Evolutionary conservation across 2,113 vertebrate genomes (phyloP), one percentile per base, ranked within the genome.

Genomic region (Leptobrachium ailaonicum): DNA sequence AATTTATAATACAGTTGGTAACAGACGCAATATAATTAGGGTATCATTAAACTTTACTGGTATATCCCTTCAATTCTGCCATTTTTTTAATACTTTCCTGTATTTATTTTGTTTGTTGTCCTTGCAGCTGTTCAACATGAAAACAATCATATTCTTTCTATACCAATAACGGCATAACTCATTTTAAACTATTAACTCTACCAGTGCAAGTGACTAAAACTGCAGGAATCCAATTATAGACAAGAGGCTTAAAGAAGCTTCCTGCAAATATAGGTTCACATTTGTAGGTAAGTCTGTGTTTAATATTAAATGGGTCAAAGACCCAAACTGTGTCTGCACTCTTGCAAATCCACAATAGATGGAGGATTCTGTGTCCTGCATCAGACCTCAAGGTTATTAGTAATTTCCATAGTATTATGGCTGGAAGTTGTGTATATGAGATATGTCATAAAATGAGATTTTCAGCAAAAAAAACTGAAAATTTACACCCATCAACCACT

Each of bases 271-370:
- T 60, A 60, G 13, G 56, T 60, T 13, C 11, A 60, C 10, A 60
- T 1, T 4, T 60, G 11, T 12, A 60, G 56, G 3, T 60, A 14
- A 60, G 11, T 60, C 56, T 20, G 13, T 64, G 6, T 64, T 64
- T 64, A 64, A 64, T 64, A 64, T 64, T 64, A 40, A 32, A 4
- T 64, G 62, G 62, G 62, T 64, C 62, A 64, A 40, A 64, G 62
- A 64, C 62, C 20, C 13, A 64, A 64, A 40, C 14, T 64, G 62
- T 10, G n/a, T 13, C 6, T 64, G 62, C 62, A 64, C n/a, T 13
- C 1, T n/a, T 64, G 62, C 14, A 64, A 20, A 64, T 9, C n/a
- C 62, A 64, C 13, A 64, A 64, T 64, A 62, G 62, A 64, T 20
- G 62, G 62, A 64, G n/a, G 40, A 64, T 32, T 20, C 3, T 32